These are phyloP conservation scores for Pipistrellus nathusii DNA, from an alignment of 2,797 vertebrate species.

Conservation along the genomic window DNA sequence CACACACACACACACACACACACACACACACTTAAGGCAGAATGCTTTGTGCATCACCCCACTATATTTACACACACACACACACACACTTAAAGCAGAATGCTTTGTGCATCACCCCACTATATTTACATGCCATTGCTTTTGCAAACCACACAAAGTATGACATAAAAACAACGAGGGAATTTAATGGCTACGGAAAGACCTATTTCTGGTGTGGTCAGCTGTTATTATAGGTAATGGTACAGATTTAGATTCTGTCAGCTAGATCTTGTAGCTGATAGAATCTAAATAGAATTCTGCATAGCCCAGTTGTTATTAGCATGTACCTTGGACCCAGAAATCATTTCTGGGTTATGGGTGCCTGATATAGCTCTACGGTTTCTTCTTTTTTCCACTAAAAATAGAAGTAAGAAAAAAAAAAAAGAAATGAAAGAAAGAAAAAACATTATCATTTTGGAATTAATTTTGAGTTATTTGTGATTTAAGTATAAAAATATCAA, in stretches of 20 bases:
- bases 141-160: not conserved
- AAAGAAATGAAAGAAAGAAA: not conserved
- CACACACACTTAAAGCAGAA: not conserved
- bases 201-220: not conserved
- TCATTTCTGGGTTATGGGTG: not conserved
- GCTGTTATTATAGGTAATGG: not conserved
- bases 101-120: not conserved
- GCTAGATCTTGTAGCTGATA: not conserved
- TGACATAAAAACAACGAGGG: slow-evolving; percentile 5
- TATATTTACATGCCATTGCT: not conserved
- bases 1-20: too few relatives aligned
- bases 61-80: not conserved
- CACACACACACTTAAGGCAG: not conserved
- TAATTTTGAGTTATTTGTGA: not conserved
- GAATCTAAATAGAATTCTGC: not conserved
- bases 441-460: not conserved
- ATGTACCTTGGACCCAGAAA: not conserved
- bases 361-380: not conserved
- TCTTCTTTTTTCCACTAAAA: not conserved
- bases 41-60: not conserved
- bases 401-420: not conserved
- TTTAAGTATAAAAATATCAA: not conserved
- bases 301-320: not conserved
- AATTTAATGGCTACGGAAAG: not conserved
- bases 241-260: not conserved